Evolutionary conservation across 2,888 invertebrate species (phyloP).

Genomic region (Buathra laborator): DNA sequence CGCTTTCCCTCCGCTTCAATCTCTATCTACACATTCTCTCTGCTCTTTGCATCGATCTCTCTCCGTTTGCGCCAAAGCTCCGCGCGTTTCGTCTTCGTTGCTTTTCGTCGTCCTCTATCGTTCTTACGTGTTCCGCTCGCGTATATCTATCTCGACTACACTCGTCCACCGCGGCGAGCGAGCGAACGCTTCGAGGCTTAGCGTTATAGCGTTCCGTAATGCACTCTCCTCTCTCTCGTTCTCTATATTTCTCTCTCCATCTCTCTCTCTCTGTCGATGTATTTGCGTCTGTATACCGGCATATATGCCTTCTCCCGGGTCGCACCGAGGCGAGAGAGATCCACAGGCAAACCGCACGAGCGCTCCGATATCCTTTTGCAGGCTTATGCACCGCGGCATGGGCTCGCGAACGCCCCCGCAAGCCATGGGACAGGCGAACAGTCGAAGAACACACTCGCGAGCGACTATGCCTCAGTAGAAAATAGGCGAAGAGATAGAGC

Average conservation of each 20-base stretch:
- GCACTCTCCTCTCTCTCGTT: constrained; percentile 47
- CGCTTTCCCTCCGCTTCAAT: constrained; percentile 43
- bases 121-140: background rate
- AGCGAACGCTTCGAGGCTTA: constrained; percentile 31
- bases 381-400: constrained; percentile 31
- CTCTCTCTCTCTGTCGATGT: constrained; percentile 15
- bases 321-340: constrained; percentile 24
- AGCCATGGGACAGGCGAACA: constrained; percentile 59
- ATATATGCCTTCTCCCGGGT: constrained; percentile 33
- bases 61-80: constrained; percentile 21
- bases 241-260: too few species aligned
- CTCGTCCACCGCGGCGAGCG: constrained; percentile 22
- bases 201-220: constrained; percentile 55
- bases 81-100: constrained; percentile 27
- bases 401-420: constrained; percentile 66
- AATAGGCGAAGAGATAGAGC: constrained; percentile 14
- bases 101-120: background rate
- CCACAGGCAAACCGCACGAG: constrained; percentile 49
- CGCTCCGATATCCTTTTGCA: constrained; percentile 52
- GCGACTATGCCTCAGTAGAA: constrained; percentile 1
- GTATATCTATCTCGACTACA: constrained; percentile 6
- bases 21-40: constrained; percentile 30
- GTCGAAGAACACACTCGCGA: constrained; percentile 27
- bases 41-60: constrained; percentile 14
- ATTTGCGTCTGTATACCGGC: background rate